A percentile compares a stretch with the other conserved stretches of the same genome.
phyloP scores from a whole-genome alignment of 2,113 vertebrate genomes.

The Leuciscus idus region DNA sequence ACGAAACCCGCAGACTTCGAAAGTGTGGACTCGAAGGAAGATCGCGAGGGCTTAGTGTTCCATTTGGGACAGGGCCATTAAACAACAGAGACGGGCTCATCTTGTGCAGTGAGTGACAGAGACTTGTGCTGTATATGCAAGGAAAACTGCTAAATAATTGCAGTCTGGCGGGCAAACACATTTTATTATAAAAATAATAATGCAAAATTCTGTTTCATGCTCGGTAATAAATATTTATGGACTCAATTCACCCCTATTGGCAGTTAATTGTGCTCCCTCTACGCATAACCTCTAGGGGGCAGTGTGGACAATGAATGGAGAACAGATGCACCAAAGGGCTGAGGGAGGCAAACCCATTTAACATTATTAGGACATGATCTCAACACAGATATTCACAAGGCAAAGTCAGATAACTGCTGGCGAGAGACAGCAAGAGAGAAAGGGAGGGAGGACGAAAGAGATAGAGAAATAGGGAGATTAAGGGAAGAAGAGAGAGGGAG shows the following conservation, averaged over 20 bases:
- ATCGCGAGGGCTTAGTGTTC: too few relatives aligned
- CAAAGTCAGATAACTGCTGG: slow-evolving; percentile 18
- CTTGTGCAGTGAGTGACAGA: neutral
- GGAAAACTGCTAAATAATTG: neutral
- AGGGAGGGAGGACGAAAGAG: slow-evolving; percentile 14
- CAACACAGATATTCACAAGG: slow-evolving; percentile 22
- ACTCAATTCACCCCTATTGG: neutral
- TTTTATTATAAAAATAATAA: neutral
- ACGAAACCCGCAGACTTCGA: too few relatives aligned
- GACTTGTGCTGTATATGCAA: neutral
- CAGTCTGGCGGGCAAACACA: neutral
- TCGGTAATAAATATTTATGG: neutral
- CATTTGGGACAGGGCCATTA: neutral
- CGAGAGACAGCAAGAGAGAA: slow-evolving; percentile 25
- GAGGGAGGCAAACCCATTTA: slow-evolving; percentile 16
- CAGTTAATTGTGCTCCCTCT: neutral
- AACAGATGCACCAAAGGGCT: neutral
- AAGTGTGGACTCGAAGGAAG: too few relatives aligned
- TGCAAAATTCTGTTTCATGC: neutral
- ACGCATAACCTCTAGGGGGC: slow-evolving; percentile 14
- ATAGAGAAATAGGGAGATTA: slow-evolving; percentile 20
- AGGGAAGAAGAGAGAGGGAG: slow-evolving; percentile 27
- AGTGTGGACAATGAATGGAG: slow-evolving; percentile 12
- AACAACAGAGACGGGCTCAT: neutral
- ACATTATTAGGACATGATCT: slow-evolving; percentile 36